Percentiles rank a stretch among this genome's conserved stretches.
Conservation (phyloP, 2,797 vertebrate species). For the Mus spretus region DNA sequence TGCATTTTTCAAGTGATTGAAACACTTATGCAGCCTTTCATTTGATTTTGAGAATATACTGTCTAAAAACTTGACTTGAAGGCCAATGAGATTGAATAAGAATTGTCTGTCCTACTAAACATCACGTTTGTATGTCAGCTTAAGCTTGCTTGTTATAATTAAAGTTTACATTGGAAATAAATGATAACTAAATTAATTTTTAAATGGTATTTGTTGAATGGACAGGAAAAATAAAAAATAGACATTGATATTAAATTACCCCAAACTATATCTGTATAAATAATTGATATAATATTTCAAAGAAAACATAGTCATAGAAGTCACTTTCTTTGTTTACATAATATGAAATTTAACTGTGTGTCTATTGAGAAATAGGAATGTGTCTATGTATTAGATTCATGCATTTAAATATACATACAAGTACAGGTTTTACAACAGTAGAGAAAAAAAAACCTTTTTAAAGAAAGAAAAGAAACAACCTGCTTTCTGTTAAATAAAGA, state of each 20-base stretch:
- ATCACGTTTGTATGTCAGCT: neutral
- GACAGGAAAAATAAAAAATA: constrained; percentile 16
- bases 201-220: neutral
- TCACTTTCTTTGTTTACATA: constrained; percentile 4
- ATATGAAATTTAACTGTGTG: neutral
- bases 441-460: constrained; percentile 8
- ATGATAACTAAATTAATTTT: neutral
- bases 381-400: neutral
- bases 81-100: constrained; percentile 82
- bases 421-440: neutral
- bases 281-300: constrained; percentile 13
- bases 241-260: constrained; percentile 17
- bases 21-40: constrained; percentile 83
- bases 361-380: neutral
- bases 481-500: constrained; percentile 25
- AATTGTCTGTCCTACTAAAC: constrained; percentile 48
- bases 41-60: constrained; percentile 85
- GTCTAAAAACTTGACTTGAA: constrained; percentile 82
- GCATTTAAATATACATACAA: neutral
- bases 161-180: neutral
- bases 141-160: neutral
- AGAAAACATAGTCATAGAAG: constrained; percentile 29
- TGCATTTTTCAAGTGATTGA: constrained; percentile 85
- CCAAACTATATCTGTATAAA: neutral
- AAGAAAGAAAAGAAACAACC: neutral